Evolutionary conservation across 2,797 vertebrate genomes (phyloP).

Genomic region (Rhabdomys pumilio): DNA sequence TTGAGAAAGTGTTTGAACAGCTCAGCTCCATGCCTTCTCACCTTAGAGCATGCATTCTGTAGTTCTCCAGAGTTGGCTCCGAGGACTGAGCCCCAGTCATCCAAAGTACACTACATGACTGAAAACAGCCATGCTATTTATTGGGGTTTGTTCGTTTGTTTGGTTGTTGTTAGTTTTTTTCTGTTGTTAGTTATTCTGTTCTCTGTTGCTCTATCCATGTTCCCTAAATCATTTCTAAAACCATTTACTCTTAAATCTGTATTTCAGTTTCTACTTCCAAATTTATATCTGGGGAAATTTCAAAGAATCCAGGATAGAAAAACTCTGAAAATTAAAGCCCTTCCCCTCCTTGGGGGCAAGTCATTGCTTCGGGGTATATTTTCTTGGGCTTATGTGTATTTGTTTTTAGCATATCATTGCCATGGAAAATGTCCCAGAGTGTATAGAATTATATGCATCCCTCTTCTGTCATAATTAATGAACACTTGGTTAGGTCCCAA

Average conservation of each 20-base stretch:
- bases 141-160: background rate
- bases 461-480: background rate
- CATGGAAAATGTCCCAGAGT: slow-evolving; percentile 26
- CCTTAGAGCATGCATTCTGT: background rate
- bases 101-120: background rate
- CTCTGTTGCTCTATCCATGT: background rate
- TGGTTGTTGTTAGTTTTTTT: background rate
- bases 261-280: background rate
- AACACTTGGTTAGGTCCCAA: slow-evolving; percentile 14
- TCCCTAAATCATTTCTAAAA: slow-evolving; percentile 8
- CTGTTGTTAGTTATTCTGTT: background rate
- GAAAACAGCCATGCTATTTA: background rate
- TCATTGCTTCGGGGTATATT: background rate
- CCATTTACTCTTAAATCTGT: slow-evolving; percentile 13
- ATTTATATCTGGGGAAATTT: background rate
- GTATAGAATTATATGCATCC: background rate
- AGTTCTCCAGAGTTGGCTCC: background rate
- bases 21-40: background rate
- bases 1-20: background rate
- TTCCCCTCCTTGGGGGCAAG: background rate
- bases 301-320: slow-evolving; percentile 34
- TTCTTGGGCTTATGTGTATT: background rate
- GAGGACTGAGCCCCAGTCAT: background rate
- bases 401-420: background rate
- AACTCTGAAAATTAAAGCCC: background rate